Base-by-base conservation (phyloP, 2,888 invertebrate genomes). In the Julus scandinavius region DNA sequence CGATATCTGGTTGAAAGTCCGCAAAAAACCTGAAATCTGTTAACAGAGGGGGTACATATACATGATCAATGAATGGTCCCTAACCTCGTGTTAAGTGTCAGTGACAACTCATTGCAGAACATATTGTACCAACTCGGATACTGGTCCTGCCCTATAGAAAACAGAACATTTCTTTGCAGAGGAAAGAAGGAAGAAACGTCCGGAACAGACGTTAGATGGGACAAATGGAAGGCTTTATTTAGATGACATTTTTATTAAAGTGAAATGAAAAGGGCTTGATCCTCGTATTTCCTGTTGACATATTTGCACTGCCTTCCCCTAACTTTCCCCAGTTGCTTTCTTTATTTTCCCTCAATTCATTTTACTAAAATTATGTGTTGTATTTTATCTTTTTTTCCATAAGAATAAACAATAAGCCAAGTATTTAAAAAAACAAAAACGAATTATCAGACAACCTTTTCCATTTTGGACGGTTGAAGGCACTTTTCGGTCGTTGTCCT, bases 251-350 rank as follows among this genome's bases (percentile, higher is more conserved):
- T 58, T 72, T 72, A 72, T 72, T 29, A 72, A 72, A n/a, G 72
- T 29, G 72, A 72, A 72, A 72, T 72, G 72, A 72, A 72, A 72
- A 29, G 72, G 72, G 72, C 72, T 72, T 72, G 72, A 72, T 29
- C 29, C 72, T 72, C 29, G 29, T 72, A 72, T 72, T 72, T 72
- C 72, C 72, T 72, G 72, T 29, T 29, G 72, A 72, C 72, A 72
- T n/a, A 72, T 72, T 29, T 29, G 29, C 29, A 29, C 72, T 20
- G 72, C 29, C 72, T 72, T 20, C n/a, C 9, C 72, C 72, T 9
- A n/a, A 29, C n/a, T 29, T 17, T 58, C 72, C 72, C 29, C 29
- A 72, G 6, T 72, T 72, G 72, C 72, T 72, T 72, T 72, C 72
- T 72, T 29, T 13, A 29, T 72, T 72, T 72, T 72, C 72, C 72